Conservation (phyloP, 2,113 vertebrate species). For the Brienomyrus brachyistius region DNA sequence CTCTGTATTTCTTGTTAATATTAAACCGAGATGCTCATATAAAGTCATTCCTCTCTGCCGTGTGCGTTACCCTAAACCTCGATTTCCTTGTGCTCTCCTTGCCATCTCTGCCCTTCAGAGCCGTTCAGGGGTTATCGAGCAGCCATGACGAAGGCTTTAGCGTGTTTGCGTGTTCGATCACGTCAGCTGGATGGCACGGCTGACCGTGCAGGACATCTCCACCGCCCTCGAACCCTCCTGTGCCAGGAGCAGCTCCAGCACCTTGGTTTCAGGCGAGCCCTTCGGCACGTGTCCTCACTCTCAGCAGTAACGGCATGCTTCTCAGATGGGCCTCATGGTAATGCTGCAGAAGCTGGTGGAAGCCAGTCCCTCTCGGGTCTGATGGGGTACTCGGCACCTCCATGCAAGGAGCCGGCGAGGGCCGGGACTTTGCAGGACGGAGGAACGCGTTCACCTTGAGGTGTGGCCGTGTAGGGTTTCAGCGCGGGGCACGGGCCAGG, state of each 20-base stretch:
- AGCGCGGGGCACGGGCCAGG: neutral
- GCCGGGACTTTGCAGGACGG: neutral
- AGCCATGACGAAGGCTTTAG: neutral
- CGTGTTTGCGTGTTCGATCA: neutral
- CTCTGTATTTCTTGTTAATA: neutral
- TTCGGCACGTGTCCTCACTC: no score
- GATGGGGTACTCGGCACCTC: neutral
- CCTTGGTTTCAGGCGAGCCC: neutral
- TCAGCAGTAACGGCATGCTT: no score
- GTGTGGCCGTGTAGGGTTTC: neutral
- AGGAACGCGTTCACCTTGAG: slow-evolving; percentile 15
- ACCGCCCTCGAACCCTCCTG: neutral
- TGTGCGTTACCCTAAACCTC: neutral
- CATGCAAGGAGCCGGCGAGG: neutral
- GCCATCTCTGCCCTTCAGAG: neutral
- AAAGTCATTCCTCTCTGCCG: neutral
- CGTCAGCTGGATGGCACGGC: neutral
- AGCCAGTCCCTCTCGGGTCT: neutral
- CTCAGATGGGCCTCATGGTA: neutral
- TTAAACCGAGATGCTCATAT: neutral
- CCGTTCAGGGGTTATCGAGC: neutral
- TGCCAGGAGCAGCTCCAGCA: neutral
- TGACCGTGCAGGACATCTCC: neutral
- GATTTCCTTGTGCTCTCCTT: neutral
- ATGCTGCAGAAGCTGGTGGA: neutral